phyloP scores from a whole-genome alignment of 2,797 vertebrate species.

The Notolabrus celidotus region DNA sequence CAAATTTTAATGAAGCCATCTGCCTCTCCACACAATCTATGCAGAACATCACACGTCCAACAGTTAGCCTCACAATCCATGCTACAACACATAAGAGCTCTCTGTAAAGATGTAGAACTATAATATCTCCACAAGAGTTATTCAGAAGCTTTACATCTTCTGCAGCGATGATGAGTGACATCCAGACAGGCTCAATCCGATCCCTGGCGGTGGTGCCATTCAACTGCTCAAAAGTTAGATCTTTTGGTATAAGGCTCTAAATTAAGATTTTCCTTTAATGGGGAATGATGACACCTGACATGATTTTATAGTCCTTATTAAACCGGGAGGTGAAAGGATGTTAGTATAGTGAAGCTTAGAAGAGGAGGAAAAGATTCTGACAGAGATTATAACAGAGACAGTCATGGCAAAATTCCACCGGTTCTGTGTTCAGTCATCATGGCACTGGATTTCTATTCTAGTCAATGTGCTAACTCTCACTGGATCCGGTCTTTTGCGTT shows the following conservation, averaged over 20 bases:
- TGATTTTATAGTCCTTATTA: not conserved
- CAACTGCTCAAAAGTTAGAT: not conserved
- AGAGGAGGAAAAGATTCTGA: not conserved
- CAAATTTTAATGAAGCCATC: conserved; percentile 71
- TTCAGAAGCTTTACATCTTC: not conserved
- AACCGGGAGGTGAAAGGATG: not conserved
- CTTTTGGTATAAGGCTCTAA: not conserved
- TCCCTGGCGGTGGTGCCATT: not conserved
- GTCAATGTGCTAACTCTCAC: no score
- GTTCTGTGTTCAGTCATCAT: no score
- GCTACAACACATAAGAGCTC: not conserved
- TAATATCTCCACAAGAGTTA: not conserved
- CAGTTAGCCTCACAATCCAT: conserved; percentile 15
- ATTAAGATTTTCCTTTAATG: not conserved
- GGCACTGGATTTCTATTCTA: no score
- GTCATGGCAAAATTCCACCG: no score
- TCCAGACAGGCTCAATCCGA: not conserved
- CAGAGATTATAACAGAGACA: no score
- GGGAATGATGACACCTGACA: not conserved
- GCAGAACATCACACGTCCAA: conserved; percentile 29
- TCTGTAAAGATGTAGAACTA: not conserved
- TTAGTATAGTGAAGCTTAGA: not conserved
- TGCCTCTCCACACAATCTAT: conserved; percentile 47
- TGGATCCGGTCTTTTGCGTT: no score
- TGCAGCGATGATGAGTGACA: not conserved